Base-by-base conservation (phyloP, 2,113 vertebrate genomes). In the Tetrax tetrax region DNA sequence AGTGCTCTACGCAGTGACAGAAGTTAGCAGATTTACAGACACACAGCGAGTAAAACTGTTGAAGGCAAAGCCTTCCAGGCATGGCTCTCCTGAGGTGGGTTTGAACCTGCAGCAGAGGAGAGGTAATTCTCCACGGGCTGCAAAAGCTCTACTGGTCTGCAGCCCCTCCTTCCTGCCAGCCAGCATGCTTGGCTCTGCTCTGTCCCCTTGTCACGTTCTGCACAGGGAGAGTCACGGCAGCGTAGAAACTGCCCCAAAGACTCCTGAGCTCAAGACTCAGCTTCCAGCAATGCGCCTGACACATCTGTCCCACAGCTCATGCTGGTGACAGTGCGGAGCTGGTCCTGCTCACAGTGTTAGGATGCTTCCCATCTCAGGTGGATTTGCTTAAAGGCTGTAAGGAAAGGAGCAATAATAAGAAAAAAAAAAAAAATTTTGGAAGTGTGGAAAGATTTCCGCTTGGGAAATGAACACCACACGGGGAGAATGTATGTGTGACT, bases 281-380 rank as follows among this genome's bases (percentile, higher is more conserved):
- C 22, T 77, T 38, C 74, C 65, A 91, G n/a, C 65, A 64, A 19
- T 5, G 25, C 9, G 41, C 53, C 43, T 6, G 10, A 38, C 33
- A 35, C 0, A 1, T 53, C 35, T 25, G 21, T 51, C 78, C 48
- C 87, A 17, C 48, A 56, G 6, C 18, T 65, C 1, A 0, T 14
- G 19, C 2, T 50, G 53, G 53, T 69, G 29, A 17, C 57, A 68
- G 10, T 1, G 0, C 0, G 1, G 48, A 11, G 37, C 45, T 41
- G 48, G 28, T 90, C 59, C 63, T 28, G 16, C 63, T 90, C 59
- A 43, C 18, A 25, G 43, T 1, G 0, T 17, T 35, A 23, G 41
- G 54, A 65, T 35, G 50, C 16, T 86, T 27, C 54, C 27, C 1
- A 0, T 45, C 53, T 53, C 77, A 51, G 31, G 9, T 71, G 59